Evolutionary conservation across 2,797 vertebrate genomes (phyloP).

Genomic region (Clamator glandarius): DNA sequence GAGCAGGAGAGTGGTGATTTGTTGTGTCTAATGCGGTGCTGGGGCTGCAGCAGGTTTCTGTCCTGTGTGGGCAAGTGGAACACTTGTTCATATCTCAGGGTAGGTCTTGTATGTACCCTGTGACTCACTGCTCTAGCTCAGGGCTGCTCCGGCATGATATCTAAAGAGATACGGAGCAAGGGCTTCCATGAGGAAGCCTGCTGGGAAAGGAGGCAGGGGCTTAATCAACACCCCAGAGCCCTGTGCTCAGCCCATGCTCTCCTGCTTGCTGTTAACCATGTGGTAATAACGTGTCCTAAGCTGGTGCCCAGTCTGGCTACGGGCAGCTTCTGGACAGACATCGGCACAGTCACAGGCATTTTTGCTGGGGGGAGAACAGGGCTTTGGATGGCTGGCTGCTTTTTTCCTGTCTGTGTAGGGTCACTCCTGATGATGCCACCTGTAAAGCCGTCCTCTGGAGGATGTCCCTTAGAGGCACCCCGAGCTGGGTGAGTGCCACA

Average conservation of each 20-base stretch:
- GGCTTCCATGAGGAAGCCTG: not conserved
- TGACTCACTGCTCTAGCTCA: rapidly evolving
- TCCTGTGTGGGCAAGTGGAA: not conserved
- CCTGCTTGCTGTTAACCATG: rapidly evolving
- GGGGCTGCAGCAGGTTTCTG: not conserved
- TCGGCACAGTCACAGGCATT: not conserved
- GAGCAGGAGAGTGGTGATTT: not conserved
- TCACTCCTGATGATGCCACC: not conserved
- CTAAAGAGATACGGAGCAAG: not conserved
- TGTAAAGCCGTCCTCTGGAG: not conserved
- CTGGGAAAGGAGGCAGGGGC: not conserved
- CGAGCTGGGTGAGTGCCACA: too few relatives aligned
- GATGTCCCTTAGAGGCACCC: not conserved
- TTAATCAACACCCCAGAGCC: not conserved
- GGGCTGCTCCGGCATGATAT: not conserved
- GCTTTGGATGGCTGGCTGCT: not conserved
- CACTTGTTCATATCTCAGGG: not conserved
- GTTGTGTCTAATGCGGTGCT: rapidly evolving
- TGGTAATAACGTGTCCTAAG: rapidly evolving
- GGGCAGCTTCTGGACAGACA: not conserved
- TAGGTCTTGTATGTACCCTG: rapidly evolving
- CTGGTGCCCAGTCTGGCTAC: rapidly evolving
- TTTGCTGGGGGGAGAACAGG: not conserved
- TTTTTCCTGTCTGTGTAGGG: not conserved
- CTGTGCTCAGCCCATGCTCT: not conserved